Evolutionary conservation across 1,140 invertebrate species (phyloP).

Genomic region (Drosophila jambulina): DNA sequence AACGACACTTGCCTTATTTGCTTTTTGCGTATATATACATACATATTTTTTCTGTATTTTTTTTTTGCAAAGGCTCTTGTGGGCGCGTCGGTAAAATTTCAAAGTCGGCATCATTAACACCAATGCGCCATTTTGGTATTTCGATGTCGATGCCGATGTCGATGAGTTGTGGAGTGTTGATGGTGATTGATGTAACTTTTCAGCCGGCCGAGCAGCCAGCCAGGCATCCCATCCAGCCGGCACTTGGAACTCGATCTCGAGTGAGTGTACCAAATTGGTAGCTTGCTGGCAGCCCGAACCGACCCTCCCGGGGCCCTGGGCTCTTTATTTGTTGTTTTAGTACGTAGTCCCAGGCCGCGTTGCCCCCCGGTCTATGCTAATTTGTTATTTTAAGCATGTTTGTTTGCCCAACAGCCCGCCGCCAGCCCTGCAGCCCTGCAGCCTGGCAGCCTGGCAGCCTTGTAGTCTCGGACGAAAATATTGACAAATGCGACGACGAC

Average conservation of each 20-base stretch:
- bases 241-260: conserved; percentile 47
- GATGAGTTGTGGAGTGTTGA: conserved; percentile 51
- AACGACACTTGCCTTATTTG: conserved; percentile 77
- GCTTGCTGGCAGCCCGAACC: conserved; percentile 31
- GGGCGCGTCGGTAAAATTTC: conserved; percentile 79
- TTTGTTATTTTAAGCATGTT: conserved; percentile 84
- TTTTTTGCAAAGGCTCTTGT: conserved; percentile 53
- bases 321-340: conserved; percentile 60
- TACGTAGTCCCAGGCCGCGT: conserved; percentile 19
- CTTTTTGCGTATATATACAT: conserved; percentile 37
- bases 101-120: conserved; percentile 82
- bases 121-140: conserved; percentile 75
- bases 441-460: conserved; percentile 12
- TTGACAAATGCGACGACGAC: conserved; percentile 61
- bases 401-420: conserved; percentile 59
- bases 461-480: conserved; percentile 65
- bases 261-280: conserved; percentile 64
- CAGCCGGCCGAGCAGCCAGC: conserved; percentile 27
- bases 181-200: conserved; percentile 74
- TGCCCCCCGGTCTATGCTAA: conserved; percentile 71
- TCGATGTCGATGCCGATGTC: conserved; percentile 44
- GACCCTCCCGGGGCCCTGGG: conserved; percentile 6
- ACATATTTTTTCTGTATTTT: neutral
- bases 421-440: neutral
- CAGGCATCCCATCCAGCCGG: conserved; percentile 22